phyloP scores from a whole-genome alignment of 2,888 invertebrate genomes.

The Unio pictorum region DNA sequence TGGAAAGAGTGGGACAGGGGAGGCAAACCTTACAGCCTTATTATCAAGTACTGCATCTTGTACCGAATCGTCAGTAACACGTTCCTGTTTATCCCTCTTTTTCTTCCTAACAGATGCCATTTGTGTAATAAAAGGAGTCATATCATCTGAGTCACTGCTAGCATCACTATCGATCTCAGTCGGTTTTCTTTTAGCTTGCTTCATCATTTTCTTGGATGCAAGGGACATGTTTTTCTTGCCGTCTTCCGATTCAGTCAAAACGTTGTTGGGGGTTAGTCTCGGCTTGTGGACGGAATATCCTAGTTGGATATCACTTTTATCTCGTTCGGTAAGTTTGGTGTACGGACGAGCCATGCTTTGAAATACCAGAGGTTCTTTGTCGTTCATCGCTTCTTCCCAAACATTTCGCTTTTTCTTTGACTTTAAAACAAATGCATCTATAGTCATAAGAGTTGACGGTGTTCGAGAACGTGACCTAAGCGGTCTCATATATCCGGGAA shows the following conservation, averaged over 20 bases:
- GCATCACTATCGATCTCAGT: conserved; percentile 15
- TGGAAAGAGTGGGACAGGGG: conserved; percentile 19
- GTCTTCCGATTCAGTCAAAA: conserved; percentile 15
- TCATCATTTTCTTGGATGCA: conserved; percentile 4
- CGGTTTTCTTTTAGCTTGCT: conserved; percentile 6
- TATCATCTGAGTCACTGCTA: conserved; percentile 33
- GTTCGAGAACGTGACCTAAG: conserved; percentile 45
- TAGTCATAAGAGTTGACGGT: conserved; percentile 57
- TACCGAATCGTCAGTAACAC: conserved; percentile 11
- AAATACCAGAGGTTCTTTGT: conserved; percentile 45
- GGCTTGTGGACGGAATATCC: conserved; percentile 58
- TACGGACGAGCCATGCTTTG: conserved; percentile 53
- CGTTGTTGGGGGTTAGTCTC: conserved; percentile 25
- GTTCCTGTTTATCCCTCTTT: conserved; percentile 6
- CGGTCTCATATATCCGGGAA: conserved; percentile 59
- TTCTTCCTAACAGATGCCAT: conserved; percentile 37
- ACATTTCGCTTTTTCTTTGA: conserved; percentile 57
- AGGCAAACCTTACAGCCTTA: conserved; percentile 18
- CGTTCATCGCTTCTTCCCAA: conserved; percentile 57
- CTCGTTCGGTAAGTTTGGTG: conserved; percentile 43
- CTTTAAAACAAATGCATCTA: conserved; percentile 59
- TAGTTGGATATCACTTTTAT: conserved; percentile 45
- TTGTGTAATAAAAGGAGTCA: conserved; percentile 48
- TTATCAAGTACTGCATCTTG: not conserved
- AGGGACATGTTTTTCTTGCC: conserved; percentile 8